These are phyloP conservation scores for Dendrocopos noguchii DNA, from an alignment of 2,113 vertebrate genomes.

Conservation along the genomic window DNA sequence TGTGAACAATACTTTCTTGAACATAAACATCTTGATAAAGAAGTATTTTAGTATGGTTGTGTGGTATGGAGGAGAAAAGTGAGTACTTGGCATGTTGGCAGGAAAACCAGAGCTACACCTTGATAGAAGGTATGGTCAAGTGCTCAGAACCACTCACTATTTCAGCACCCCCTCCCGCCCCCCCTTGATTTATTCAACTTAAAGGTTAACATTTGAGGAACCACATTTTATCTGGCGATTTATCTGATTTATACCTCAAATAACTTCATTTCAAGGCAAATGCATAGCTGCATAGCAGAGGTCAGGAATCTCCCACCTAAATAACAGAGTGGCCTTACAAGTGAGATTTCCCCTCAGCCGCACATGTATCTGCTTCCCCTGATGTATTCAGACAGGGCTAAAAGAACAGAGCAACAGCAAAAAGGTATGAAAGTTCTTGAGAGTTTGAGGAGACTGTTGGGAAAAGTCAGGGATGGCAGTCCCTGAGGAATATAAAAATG, in stretches of 20 bases:
- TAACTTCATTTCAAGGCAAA: background rate
- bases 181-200: background rate
- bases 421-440: background rate
- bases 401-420: background rate
- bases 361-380: fast-evolving
- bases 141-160: background rate
- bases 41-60: background rate
- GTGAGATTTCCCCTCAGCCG: background rate
- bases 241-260: background rate
- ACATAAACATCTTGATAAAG: background rate
- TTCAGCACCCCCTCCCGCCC: background rate
- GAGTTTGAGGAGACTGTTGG: background rate
- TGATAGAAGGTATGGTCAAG: background rate
- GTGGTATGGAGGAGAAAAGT: background rate
- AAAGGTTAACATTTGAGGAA: background rate
- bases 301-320: background rate
- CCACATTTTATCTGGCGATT: background rate
- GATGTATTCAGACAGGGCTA: background rate
- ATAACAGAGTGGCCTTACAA: background rate
- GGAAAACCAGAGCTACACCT: background rate
- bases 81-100: background rate
- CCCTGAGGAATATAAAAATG: background rate
- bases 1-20: background rate
- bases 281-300: background rate
- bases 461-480: background rate